Evolutionary conservation across 2,797 vertebrate genomes (phyloP).

Genomic region (Pangasius djambal): DNA sequence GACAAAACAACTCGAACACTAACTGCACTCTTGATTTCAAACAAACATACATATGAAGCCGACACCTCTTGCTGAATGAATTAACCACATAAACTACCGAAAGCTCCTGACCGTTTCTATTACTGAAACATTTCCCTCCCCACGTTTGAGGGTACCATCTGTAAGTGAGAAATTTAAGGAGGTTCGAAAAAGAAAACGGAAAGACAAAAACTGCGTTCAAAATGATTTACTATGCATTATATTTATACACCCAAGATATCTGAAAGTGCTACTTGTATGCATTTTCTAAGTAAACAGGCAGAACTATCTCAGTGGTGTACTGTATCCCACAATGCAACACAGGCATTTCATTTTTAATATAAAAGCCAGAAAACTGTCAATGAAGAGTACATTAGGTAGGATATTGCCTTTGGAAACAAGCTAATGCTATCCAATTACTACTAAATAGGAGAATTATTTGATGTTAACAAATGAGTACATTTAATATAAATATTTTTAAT

Average conservation of each 20-base stretch:
- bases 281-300: background rate
- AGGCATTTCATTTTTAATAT: background rate
- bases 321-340: background rate
- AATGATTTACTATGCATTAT: background rate
- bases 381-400: background rate
- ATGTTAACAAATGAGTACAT: background rate
- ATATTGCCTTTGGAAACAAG: background rate
- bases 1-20: background rate
- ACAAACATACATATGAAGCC: background rate
- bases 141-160: background rate
- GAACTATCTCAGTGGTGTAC: background rate
- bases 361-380: background rate
- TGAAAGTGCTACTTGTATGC: background rate
- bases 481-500: background rate
- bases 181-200: background rate
- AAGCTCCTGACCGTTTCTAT: background rate
- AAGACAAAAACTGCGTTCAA: background rate
- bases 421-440: background rate
- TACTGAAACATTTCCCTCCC: background rate
- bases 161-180: background rate
- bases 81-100: background rate
- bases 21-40: background rate
- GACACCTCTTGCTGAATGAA: background rate
- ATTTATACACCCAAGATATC: background rate
- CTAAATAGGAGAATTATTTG: background rate